Evolutionary conservation across 2,797 vertebrate species (phyloP), one percentile per base, ranked within the genome.

Genomic region (Tinamus major): DNA sequence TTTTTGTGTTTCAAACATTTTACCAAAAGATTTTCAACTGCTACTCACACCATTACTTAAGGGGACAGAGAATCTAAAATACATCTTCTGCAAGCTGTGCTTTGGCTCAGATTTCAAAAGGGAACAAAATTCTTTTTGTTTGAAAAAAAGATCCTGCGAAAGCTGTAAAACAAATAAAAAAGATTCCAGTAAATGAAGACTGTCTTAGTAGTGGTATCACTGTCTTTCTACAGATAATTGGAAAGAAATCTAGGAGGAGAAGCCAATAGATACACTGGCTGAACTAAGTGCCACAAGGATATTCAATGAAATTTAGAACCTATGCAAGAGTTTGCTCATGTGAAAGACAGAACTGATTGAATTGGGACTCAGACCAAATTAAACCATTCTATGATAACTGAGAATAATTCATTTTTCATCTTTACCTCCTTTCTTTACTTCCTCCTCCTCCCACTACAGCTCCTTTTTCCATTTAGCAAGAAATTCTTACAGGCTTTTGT

Each of bases 401-500:
- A 92, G 56, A 37, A 41, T 27, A 68, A 15, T 84, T 69, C 14
- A 41, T 89, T 55, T 31, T 18, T 31, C 29, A 55, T 18, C 17
- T 2, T 10, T 83, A 20, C 10, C 4, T 76, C 2, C 10, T 51
- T 69, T 62, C 20, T 58, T 61, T 31, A 2, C 3, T 81, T 9
- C 3, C 9, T 86, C 15, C 1, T 70, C 0, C 2, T 74, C 9
- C n/a, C 31, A 6, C 53, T 18, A 58, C 9, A 65, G 18, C 5
- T 13, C 3, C 2, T 88, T 82, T 75, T 76, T 76, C 26, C 4
- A 7, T 85, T 77, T 89, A 64, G 67, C 59, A 56, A 75, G 49
- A 91, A 90, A 74, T 79, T 4, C 81, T 87, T 87, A 29, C 11
- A 84, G 70, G 24, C 59, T 85, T 92, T 79, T 48, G n/a, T 85